Percentiles rank a stretch among this genome's conserved stretches.
phyloP scores from a whole-genome alignment of 2,113 vertebrate species.

The Neofelis nebulosa region DNA sequence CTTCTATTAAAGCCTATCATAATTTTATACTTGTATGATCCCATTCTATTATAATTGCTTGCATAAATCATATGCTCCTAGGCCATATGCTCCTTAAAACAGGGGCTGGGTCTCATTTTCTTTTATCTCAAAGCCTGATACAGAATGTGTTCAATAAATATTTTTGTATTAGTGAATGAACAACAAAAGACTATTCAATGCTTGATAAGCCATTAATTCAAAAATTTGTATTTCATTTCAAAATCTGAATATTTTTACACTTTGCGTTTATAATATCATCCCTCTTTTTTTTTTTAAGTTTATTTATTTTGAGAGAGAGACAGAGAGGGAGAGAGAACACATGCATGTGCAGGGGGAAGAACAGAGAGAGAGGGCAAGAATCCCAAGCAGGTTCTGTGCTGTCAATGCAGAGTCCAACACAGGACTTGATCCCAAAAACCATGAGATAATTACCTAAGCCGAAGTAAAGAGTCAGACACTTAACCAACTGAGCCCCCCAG shows the following conservation, averaged over 20 bases:
- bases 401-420: no score
- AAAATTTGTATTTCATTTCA: constrained; percentile 32
- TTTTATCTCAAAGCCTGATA: not conserved
- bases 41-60: not conserved
- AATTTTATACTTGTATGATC: not conserved
- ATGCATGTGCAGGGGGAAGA: no score
- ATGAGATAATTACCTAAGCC: no score
- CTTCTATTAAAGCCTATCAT: not conserved
- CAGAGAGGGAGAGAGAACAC: no score
- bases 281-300: no score
- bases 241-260: constrained; percentile 12
- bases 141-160: not conserved
- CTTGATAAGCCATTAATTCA: not conserved
- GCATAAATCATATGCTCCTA: not conserved
- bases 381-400: no score
- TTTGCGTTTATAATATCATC: not conserved
- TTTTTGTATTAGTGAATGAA: not conserved
- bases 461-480: no score
- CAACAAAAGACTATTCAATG: not conserved
- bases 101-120: not conserved
- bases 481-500: no score
- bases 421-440: no score
- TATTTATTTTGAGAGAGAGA: no score
- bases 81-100: not conserved
- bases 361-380: no score